These are phyloP conservation scores for Hartigia nigra DNA, from an alignment of 2,888 invertebrate species.

Conservation along the genomic window DNA sequence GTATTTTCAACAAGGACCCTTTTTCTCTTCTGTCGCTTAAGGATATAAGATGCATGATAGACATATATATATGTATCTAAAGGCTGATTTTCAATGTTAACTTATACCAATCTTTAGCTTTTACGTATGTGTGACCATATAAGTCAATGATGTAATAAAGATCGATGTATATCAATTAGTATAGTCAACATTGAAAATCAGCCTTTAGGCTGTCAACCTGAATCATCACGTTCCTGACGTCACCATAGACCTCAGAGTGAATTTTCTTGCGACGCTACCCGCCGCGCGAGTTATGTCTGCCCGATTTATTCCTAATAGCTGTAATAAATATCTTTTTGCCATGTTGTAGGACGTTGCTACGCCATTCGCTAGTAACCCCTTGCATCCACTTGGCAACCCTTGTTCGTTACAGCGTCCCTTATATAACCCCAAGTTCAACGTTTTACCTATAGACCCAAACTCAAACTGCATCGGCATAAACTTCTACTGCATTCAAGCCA, in stretches of 20 bases:
- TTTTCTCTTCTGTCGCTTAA: neutral
- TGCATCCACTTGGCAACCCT: neutral
- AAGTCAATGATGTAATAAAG: no score
- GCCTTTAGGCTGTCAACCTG: neutral
- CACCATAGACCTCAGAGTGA: neutral
- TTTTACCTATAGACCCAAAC: neutral
- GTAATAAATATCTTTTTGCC: neutral
- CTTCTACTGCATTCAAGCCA: neutral
- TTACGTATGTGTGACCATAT: neutral
- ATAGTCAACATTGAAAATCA: neutral
- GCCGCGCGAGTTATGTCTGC: neutral
- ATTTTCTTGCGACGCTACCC: neutral
- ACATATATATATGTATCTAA: neutral
- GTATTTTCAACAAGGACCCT: neutral
- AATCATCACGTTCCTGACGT: neutral
- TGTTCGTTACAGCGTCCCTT: neutral
- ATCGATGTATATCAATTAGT: no score
- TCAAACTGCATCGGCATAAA: neutral
- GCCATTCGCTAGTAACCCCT: neutral
- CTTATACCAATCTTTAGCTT: neutral
- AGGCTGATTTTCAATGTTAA: neutral
- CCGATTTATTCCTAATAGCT: neutral
- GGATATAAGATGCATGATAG: neutral
- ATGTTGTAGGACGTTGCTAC: neutral
- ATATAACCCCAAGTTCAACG: neutral